Percentiles rank a stretch among this genome's conserved stretches.
phyloP scores from a whole-genome alignment of 2,888 invertebrate species.

The Sphaeridia pumilis region DNA sequence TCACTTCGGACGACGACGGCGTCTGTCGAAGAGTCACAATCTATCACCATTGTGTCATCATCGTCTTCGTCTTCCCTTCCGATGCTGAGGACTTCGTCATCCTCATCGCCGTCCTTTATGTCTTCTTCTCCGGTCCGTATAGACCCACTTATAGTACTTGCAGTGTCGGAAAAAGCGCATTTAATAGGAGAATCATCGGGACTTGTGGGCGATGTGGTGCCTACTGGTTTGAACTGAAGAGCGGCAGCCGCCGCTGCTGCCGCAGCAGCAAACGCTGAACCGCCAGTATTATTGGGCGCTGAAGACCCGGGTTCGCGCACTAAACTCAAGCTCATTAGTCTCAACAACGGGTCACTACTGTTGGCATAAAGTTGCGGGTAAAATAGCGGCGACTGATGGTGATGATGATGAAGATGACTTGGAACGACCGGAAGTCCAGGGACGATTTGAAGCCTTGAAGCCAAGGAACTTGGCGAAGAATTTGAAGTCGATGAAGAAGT shows the following conservation, averaged over 20 bases:
- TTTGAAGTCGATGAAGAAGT: too few species aligned
- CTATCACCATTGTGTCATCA: constrained; percentile 31
- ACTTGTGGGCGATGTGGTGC: constrained; percentile 12
- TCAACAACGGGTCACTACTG: constrained; percentile 29
- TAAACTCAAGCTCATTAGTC: constrained; percentile 34
- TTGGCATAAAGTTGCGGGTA: neutral
- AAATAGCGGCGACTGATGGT: neutral
- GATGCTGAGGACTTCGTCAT: constrained; percentile 35
- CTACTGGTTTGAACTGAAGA: constrained; percentile 16
- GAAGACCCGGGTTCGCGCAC: constrained; percentile 28
- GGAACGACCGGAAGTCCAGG: neutral
- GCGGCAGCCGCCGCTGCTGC: constrained; percentile 6
- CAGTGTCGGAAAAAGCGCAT: constrained; percentile 7
- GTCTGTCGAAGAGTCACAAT: constrained; percentile 28
- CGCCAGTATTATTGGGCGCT: neutral
- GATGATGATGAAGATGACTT: constrained; percentile 8
- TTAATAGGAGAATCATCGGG: constrained; percentile 17
- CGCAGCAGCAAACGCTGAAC: neutral
- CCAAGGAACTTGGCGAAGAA: neutral
- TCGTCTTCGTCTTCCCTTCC: constrained; percentile 30
- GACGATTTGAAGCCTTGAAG: neutral
- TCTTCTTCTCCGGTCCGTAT: neutral
- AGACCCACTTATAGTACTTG: too few species aligned
- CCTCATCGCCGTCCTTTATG: constrained; percentile 15
- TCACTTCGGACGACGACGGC: constrained; percentile 18